Base-by-base conservation (phyloP, 2,113 vertebrate genomes). In the Actenoides lindsayi region DNA sequence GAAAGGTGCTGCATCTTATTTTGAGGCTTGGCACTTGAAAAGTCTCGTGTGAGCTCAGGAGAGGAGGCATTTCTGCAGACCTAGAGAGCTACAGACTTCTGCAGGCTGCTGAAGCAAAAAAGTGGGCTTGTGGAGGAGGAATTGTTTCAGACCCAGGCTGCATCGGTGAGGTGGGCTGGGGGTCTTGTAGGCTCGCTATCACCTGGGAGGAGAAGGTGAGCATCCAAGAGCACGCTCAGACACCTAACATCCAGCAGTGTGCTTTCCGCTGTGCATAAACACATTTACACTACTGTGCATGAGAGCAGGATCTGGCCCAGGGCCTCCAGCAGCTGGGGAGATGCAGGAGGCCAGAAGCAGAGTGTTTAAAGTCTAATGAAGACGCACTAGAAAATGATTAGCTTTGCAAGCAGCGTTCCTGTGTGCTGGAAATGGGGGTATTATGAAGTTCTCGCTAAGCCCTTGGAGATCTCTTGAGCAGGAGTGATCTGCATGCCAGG, bases 261-360 rank as follows among this genome's bases (percentile, higher is more conserved):
- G 60, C 16, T 54, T 50, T 60, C 59, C 20, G 39, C 50, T 68
- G 70, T 12, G 67, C 41, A 48, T 23, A 20, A 54, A 39, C 39
- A 25, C 28, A 2, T 46, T 60, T 48, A 39, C 13, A n/a, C 17
- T 16, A 0, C 0, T 1, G 33, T 23, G 10, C 25, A 2, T 0
- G 0, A 50, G 31, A 70, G 60, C 71, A 84, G 74, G 70, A 53
- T 75, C 39, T n/a, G 51, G 23, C 37, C 85, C 3, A 1, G 25
- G 50, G n/a, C 33, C 56, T 83, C 51, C 1, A 16, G 56, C 30
- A 31, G 54, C 56, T 33, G 13, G 11, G 50, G 59, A 44, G 46
- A 70, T 3, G 9, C n/a, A 54, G 76, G 64, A 89, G 30, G 73
- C 46, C 73, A 48, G 62, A 16, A 76, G 84, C 77, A 60, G 78